Evolutionary conservation across 2,888 invertebrate species (phyloP), one percentile per base, ranked within the genome.

Genomic region (Acleris cristana): DNA sequence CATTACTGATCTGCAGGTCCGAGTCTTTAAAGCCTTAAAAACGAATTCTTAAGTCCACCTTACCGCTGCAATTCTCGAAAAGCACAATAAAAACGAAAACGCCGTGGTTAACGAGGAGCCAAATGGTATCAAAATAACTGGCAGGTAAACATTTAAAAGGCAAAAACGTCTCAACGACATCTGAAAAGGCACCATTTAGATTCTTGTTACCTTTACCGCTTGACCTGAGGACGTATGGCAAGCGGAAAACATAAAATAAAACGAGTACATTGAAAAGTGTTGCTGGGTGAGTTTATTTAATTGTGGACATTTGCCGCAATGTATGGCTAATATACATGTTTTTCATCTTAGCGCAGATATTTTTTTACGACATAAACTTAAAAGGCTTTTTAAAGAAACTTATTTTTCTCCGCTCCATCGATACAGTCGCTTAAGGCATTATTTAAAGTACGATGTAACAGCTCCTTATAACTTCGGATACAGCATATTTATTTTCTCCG

Each of bases 81-180:
- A 34, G 19, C 21, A 52, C 54, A 60, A 55, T 65, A 60, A 65
- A 55, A 65, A 40, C 51, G 65, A 65, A 60, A 60, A 53, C 18
- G 23, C 26, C 18, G 34, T 30, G 19, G 49, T 21, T 61, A 66
- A 66, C 61, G 66, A 66, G 66, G 61, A 62, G 61, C 34, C 56
- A 57, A 62, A 66, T 48, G 30, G 61, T 57, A 57, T 48, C 56
- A 66, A 52, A 60, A 65, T 65, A 61, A 62, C 57, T 18, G 57
- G n/a, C 57, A 52, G 19, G 19, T 26, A 60, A 51, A 56, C 49
- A 66, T 62, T 66, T 61, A 34, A 61, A 61, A 56, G 44, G 56
- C 44, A 55, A 51, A 53, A 65, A 59, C 34, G 26, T 55, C 51
- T 40, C 34, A 58, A 51, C 66, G 30, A n/a, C 44, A 23, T 62